A percentile compares a stretch with the other conserved stretches of the same genome.
Evolutionary conservation across 1,140 invertebrate species (phyloP).

Genomic region (Drosophila nebulosa): DNA sequence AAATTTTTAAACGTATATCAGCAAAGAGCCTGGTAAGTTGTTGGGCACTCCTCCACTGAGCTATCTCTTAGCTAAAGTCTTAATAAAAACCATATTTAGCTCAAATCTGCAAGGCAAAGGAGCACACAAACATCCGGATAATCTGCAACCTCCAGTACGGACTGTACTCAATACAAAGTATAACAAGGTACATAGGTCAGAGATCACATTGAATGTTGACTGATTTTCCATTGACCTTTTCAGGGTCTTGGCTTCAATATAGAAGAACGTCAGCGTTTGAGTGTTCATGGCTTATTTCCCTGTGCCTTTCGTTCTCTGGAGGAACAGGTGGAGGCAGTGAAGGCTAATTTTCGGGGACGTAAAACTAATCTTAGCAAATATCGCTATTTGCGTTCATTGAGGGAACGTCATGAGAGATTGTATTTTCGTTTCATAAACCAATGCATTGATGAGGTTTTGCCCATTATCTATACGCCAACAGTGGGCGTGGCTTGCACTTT

Average conservation of each 20-base stretch:
- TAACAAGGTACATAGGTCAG: slow-evolving; percentile 34
- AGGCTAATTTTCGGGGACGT: slow-evolving; percentile 88
- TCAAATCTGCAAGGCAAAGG: background rate
- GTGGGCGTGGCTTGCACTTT: slow-evolving; percentile 89
- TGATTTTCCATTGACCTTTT: no score
- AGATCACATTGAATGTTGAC: fast-evolving
- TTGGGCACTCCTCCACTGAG: background rate
- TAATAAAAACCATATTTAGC: background rate
- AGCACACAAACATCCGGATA: background rate
- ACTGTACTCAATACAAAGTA: background rate
- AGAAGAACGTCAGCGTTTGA: slow-evolving; percentile 44
- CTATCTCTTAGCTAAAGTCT: no score
- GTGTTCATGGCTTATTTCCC: slow-evolving; percentile 91
- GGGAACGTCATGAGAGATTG: slow-evolving; percentile 94
- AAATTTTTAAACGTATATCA: background rate
- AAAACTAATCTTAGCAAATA: slow-evolving; percentile 91
- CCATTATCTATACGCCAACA: slow-evolving; percentile 80
- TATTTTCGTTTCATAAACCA: slow-evolving; percentile 96
- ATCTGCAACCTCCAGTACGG: background rate
- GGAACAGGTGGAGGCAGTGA: slow-evolving; percentile 89
- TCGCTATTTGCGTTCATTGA: slow-evolving; percentile 88
- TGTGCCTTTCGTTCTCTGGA: slow-evolving; percentile 90
- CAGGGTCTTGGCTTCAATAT: slow-evolving; percentile 32
- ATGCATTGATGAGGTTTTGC: slow-evolving; percentile 94
- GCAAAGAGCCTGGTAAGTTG: background rate